Evolutionary conservation across 2,888 invertebrate genomes (phyloP).

Genomic region (Troilus luridus): DNA sequence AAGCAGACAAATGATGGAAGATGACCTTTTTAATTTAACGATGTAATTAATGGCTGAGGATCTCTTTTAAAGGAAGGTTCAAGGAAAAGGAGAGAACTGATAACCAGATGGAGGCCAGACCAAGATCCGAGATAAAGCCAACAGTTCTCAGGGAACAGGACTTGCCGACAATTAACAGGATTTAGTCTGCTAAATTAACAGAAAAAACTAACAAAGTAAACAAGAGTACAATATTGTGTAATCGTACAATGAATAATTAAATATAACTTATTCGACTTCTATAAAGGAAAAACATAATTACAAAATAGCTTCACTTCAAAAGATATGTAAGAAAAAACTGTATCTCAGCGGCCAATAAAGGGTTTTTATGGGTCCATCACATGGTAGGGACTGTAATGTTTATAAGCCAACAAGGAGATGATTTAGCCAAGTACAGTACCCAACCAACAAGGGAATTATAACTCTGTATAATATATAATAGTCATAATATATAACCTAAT

Average conservation of each 20-base stretch:
- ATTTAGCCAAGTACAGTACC: too few relatives aligned
- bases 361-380: too few relatives aligned
- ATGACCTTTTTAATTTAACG: constrained; percentile 6
- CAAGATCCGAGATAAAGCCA: not conserved
- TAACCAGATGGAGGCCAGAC: constrained; percentile 4
- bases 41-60: constrained; percentile 1
- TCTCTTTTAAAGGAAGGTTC: constrained; percentile 23
- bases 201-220: not conserved
- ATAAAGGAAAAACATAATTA: too few relatives aligned
- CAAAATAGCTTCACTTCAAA: too few relatives aligned
- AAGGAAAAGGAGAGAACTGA: constrained; percentile 17
- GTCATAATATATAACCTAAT: too few relatives aligned
- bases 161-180: not conserved
- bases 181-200: not conserved
- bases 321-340: too few relatives aligned
- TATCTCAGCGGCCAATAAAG: too few relatives aligned
- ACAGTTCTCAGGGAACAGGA: constrained; percentile 1
- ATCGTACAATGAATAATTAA: not conserved
- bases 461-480: too few relatives aligned
- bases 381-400: too few relatives aligned
- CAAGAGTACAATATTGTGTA: not conserved
- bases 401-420: too few relatives aligned
- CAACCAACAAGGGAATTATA: too few relatives aligned
- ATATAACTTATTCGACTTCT: too few relatives aligned
- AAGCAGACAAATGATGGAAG: not conserved